Percentiles rank a stretch among this genome's conserved stretches.
Conservation (phyloP, 1,140 invertebrate genomes). For the Proales similis region DNA sequence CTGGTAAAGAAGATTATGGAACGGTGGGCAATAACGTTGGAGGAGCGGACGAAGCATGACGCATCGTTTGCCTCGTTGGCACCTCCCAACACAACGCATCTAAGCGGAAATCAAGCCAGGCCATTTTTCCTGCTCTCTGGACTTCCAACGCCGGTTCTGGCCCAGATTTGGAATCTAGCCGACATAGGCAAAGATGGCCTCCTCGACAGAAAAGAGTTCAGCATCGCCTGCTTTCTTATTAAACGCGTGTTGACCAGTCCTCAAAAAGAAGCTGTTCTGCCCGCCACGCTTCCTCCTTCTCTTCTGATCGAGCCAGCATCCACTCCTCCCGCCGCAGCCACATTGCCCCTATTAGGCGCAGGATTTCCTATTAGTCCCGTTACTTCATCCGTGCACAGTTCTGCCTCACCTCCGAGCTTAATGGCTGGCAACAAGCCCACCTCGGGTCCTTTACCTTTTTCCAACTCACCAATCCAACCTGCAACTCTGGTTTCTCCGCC, state of each 20-base stretch:
- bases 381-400: no score
- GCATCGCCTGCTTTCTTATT: slow-evolving; percentile 93
- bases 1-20: no score
- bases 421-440: no score
- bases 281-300: not conserved
- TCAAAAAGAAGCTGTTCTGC: slow-evolving; percentile 65
- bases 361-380: no score
- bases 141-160: slow-evolving; percentile 73
- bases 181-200: slow-evolving; percentile 93
- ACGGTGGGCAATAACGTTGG: slow-evolving; percentile 67
- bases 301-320: slow-evolving; percentile 70
- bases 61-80: slow-evolving; percentile 79
- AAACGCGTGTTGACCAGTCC: slow-evolving; percentile 46
- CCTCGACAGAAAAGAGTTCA: slow-evolving; percentile 92
- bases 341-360: no score
- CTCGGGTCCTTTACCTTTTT: no score
- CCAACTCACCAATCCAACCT: no score
- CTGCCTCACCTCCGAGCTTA: no score
- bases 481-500: no score
- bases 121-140: slow-evolving; percentile 85
- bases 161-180: slow-evolving; percentile 86
- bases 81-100: slow-evolving; percentile 74
- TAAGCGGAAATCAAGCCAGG: slow-evolving; percentile 74
- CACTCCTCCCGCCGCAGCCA: slow-evolving; percentile 66
- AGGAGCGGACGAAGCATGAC: slow-evolving; percentile 70